phyloP scores from a whole-genome alignment of 1,140 invertebrate species.

The Eufriesea mexicana region DNA sequence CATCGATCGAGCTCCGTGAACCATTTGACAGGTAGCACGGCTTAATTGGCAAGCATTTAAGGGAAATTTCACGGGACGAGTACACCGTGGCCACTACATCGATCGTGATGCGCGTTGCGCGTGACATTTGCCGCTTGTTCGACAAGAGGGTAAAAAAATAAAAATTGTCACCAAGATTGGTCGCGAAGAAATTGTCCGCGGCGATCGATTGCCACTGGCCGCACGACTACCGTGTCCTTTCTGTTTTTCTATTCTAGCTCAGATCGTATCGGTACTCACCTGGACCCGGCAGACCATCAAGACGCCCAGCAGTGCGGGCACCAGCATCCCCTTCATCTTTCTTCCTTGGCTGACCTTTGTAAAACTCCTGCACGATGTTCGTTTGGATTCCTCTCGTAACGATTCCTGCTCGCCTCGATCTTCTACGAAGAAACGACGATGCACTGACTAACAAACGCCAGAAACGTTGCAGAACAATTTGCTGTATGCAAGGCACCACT shows the following conservation, averaged over 20 bases:
- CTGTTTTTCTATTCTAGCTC: neutral
- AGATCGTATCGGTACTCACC: slow-evolving; percentile 67
- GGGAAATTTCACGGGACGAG: slow-evolving; percentile 16
- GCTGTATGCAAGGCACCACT: slow-evolving; percentile 23
- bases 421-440: neutral
- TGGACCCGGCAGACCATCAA: slow-evolving; percentile 74
- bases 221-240: no score
- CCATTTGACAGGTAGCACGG: slow-evolving; percentile 43
- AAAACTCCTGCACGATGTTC: slow-evolving; percentile 20
- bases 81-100: slow-evolving; percentile 25
- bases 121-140: slow-evolving; percentile 41
- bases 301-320: slow-evolving; percentile 73
- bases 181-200: neutral
- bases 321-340: slow-evolving; percentile 75
- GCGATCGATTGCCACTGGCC: slow-evolving; percentile 7
- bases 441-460: slow-evolving; percentile 37
- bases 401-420: neutral
- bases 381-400: neutral
- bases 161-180: slow-evolving; percentile 15
- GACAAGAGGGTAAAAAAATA: neutral
- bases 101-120: slow-evolving; percentile 55
- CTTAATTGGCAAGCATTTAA: slow-evolving; percentile 30
- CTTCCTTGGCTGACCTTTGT: slow-evolving; percentile 30
- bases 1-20: slow-evolving; percentile 35
- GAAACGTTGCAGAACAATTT: slow-evolving; percentile 15